phyloP scores from a whole-genome alignment of 2,797 vertebrate species.

The Hoplostethus atlanticus region DNA sequence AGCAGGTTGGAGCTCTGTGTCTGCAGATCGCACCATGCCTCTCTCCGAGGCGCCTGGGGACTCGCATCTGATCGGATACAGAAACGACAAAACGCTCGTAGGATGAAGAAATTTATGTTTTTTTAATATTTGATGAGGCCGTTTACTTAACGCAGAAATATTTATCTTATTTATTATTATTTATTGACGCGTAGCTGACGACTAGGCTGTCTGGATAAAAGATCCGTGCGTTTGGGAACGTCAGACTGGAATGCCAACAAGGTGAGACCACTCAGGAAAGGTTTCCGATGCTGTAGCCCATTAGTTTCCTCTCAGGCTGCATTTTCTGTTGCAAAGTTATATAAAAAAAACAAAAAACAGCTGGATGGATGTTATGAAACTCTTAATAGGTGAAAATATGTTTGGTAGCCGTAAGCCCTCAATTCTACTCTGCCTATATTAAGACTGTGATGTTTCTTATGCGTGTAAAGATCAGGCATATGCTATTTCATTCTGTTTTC shows the following conservation, averaged over 20 bases:
- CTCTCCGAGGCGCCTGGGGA: conserved; percentile 54
- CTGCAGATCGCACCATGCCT: conserved; percentile 72
- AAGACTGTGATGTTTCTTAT: not conserved
- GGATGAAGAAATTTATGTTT: conserved; percentile 47
- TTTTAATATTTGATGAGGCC: conserved; percentile 20
- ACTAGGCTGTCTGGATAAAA: conserved; percentile 52
- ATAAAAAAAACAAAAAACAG: not conserved
- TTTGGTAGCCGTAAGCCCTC: not conserved
- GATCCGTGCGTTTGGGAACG: conserved; percentile 62
- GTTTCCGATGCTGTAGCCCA: conserved; percentile 16
- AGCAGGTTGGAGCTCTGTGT: conserved; percentile 62
- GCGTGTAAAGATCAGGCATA: not conserved
- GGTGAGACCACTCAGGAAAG: conserved; percentile 73
- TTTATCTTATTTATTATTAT: conserved; percentile 16
- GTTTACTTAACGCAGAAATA: conserved; percentile 15
- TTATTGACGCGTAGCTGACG: conserved; percentile 23
- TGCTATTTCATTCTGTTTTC: conserved; percentile 13
- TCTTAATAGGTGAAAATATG: not conserved
- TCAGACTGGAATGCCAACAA: conserved; percentile 75
- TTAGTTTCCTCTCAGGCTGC: conserved; percentile 13
- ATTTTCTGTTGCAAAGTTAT: not conserved
- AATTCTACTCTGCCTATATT: not conserved
- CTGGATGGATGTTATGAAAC: conserved; percentile 1
- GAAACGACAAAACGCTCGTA: conserved; percentile 26
- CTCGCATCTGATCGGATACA: conserved; percentile 52